A percentile compares a stretch with the other conserved stretches of the same genome.
Conservation (phyloP, 2,113 vertebrate genomes). For the Leucopternis melanops region DNA sequence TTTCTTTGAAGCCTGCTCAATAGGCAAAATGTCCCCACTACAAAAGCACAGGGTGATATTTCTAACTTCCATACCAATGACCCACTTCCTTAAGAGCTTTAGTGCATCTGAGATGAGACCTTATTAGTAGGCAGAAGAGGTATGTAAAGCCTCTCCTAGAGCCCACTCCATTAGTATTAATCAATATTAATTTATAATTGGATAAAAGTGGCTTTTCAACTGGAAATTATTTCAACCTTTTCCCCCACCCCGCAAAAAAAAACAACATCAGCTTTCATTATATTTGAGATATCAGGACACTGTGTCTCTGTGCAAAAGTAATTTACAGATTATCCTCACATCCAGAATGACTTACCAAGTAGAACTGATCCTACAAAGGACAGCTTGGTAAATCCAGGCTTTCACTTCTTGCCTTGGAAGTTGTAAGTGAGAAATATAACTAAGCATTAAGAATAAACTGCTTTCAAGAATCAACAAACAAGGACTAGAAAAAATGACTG, state of each 20-base stretch:
- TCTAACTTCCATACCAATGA: not conserved
- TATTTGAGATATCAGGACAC: not conserved
- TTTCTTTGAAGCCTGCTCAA: not conserved
- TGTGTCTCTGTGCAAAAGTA: not conserved
- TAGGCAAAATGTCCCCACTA: not conserved
- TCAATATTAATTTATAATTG: constrained; percentile 7
- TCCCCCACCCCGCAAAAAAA: not conserved
- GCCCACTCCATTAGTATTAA: not conserved
- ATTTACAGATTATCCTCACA: not conserved
- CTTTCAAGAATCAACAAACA: not conserved
- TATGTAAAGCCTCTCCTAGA: not conserved
- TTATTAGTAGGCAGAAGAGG: not conserved
- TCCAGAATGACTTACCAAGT: not conserved
- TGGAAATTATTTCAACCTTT: not conserved
- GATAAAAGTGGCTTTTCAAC: not conserved
- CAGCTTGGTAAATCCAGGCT: not conserved
- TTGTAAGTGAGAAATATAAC: accelerated
- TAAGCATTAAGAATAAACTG: not conserved
- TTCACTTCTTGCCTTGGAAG: not conserved
- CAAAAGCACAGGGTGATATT: not conserved
- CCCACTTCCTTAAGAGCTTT: not conserved
- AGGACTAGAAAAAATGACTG: not conserved
- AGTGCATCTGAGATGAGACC: not conserved
- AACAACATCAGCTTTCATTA: not conserved
- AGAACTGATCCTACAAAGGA: not conserved